Conservation (phyloP, 1,140 invertebrate genomes). For the Panagrolaimus sp. region DNA sequence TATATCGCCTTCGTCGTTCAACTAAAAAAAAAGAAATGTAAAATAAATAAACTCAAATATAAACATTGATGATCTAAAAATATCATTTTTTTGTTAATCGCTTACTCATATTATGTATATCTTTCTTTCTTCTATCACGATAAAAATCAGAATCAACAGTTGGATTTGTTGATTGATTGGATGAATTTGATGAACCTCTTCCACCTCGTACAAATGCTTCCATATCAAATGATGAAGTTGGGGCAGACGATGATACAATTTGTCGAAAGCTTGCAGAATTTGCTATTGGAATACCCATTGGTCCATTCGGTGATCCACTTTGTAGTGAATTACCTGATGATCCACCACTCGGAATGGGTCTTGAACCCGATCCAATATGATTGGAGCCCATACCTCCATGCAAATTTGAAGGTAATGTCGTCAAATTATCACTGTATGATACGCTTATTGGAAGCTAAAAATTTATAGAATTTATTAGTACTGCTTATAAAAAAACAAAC, state of each 20-base stretch:
- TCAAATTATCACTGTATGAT: constrained; percentile 1
- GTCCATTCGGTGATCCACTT: constrained; percentile 23
- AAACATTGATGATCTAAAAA: not conserved
- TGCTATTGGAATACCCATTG: constrained; percentile 15
- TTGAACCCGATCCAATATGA: constrained; percentile 21
- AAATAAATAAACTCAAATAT: not conserved
- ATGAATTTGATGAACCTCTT: constrained; percentile 14
- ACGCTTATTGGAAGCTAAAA: constrained; percentile 8
- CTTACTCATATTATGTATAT: constrained; percentile 98
- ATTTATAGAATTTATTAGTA: not conserved
- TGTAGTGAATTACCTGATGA: constrained; percentile 21
- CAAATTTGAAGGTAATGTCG: not conserved
- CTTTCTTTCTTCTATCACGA: constrained; percentile 93
- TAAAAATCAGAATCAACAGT: constrained; percentile 60
- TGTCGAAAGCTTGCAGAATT: constrained; percentile 36
- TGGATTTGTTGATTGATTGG: constrained; percentile 34
- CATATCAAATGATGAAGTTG: constrained; percentile 46
- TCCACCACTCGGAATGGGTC: constrained; percentile 26
- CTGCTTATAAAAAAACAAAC: too few relatives aligned
- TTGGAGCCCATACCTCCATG: constrained; percentile 1
- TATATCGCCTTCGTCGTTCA: constrained; percentile 86
- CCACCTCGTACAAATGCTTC: constrained; percentile 11
- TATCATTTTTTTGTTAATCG: constrained; percentile 42
- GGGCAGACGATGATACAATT: constrained; percentile 52
- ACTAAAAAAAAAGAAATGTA: constrained; percentile 64